Evolutionary conservation across 2,113 vertebrate genomes (phyloP).

Genomic region (Phycodurus eques): DNA sequence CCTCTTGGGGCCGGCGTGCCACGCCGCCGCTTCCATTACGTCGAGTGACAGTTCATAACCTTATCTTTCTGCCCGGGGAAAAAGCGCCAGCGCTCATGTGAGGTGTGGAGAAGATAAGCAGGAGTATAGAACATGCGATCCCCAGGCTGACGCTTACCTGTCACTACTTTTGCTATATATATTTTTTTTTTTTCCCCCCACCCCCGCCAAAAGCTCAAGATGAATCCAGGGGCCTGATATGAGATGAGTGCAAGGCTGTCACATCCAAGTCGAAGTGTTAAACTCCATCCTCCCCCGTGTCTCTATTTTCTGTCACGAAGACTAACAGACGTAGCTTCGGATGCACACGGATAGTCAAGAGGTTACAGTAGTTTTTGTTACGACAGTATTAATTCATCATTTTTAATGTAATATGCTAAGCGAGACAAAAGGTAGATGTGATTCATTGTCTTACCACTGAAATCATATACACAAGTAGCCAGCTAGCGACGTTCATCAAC

Average conservation of each 20-base stretch:
- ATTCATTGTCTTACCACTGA: background rate
- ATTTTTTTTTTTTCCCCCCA: background rate
- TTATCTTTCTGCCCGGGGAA: constrained; percentile 45
- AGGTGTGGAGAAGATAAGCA: constrained; percentile 47
- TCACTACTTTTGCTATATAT: background rate
- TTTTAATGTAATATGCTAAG: background rate
- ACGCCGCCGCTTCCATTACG: constrained; percentile 27
- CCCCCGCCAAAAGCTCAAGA: background rate
- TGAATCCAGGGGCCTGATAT: background rate
- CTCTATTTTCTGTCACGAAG: background rate
- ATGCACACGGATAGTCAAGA: background rate
- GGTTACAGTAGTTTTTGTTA: background rate
- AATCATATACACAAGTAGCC: background rate
- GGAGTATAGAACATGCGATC: constrained; percentile 39
- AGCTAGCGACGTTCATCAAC: background rate
- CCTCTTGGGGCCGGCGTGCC: constrained; percentile 10
- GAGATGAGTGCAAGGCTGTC: background rate
- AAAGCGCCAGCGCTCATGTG: constrained; percentile 26
- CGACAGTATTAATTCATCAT: background rate
- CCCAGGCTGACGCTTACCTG: constrained; percentile 9
- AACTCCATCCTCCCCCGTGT: background rate
- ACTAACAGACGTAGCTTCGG: background rate
- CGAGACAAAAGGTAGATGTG: background rate
- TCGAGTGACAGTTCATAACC: constrained; percentile 46
- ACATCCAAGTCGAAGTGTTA: background rate